These are phyloP conservation scores for Benitochromis conjunctus DNA, from an alignment of 2,113 vertebrate species.

Conservation along the genomic window DNA sequence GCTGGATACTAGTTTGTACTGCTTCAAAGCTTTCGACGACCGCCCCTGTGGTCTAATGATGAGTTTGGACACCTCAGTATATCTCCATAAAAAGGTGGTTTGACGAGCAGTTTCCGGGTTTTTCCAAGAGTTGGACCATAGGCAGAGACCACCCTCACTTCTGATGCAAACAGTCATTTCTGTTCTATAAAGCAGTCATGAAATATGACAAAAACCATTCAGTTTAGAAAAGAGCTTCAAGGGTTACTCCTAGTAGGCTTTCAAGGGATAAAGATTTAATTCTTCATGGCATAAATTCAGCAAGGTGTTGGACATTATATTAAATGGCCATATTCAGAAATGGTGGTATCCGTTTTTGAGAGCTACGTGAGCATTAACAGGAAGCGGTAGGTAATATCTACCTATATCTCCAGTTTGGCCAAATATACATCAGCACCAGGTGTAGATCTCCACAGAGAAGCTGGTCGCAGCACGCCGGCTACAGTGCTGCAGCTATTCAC, in stretches of 20 bases:
- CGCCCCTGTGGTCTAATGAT: background rate
- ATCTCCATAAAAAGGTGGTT: background rate
- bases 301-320: background rate
- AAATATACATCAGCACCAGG: background rate
- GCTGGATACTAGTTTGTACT: accelerated
- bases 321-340: background rate
- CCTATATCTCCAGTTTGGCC: background rate
- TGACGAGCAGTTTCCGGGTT: background rate
- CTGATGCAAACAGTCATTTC: background rate
- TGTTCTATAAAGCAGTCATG: background rate
- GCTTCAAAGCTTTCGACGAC: background rate
- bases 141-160: background rate
- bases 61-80: background rate
- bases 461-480: background rate
- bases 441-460: conserved; percentile 25
- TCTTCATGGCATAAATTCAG: background rate
- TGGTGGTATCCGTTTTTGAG: background rate
- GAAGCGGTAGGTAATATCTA: background rate
- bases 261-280: background rate
- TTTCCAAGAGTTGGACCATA: background rate
- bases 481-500: conserved; percentile 48
- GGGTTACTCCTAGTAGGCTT: background rate
- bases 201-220: accelerated
- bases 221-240: background rate
- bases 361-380: background rate